These are phyloP conservation scores for Labia minor DNA, from an alignment of 2,888 invertebrate species.

Conservation along the genomic window DNA sequence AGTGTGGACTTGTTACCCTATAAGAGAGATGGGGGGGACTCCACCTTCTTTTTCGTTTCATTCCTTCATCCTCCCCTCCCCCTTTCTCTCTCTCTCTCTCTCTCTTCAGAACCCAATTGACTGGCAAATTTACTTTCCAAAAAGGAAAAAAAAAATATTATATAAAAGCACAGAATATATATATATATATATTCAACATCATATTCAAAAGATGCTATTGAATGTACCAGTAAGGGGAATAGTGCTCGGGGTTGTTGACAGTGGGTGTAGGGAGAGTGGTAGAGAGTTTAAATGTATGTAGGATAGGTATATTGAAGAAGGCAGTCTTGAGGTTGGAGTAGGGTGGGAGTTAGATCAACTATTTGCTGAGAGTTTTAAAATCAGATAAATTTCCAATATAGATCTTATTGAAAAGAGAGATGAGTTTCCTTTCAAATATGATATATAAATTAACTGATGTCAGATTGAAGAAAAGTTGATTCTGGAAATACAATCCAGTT, in stretches of 20 bases:
- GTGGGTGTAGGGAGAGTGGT: too few relatives aligned
- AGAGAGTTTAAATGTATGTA: too few relatives aligned
- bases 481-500: too few relatives aligned
- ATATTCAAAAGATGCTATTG: not conserved
- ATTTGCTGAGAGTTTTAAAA: constrained; percentile 1
- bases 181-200: not conserved
- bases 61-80: constrained; percentile 4
- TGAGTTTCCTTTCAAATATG: not conserved
- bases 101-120: constrained; percentile 22
- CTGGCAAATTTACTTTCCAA: constrained; percentile 15
- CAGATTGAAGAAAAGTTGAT: not conserved
- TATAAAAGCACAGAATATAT: not conserved
- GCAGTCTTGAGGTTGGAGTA: not conserved
- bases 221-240: not conserved
- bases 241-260: too few relatives aligned
- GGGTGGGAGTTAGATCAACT: not conserved
- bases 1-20: constrained; percentile 21
- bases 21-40: not conserved
- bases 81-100: constrained; percentile 22
- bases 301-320: too few relatives aligned
- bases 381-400: not conserved
- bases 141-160: not conserved
- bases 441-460: not conserved
- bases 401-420: not conserved
- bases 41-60: too few relatives aligned